phyloP scores from a whole-genome alignment of 2,113 vertebrate genomes.

The Clupea harengus region DNA sequence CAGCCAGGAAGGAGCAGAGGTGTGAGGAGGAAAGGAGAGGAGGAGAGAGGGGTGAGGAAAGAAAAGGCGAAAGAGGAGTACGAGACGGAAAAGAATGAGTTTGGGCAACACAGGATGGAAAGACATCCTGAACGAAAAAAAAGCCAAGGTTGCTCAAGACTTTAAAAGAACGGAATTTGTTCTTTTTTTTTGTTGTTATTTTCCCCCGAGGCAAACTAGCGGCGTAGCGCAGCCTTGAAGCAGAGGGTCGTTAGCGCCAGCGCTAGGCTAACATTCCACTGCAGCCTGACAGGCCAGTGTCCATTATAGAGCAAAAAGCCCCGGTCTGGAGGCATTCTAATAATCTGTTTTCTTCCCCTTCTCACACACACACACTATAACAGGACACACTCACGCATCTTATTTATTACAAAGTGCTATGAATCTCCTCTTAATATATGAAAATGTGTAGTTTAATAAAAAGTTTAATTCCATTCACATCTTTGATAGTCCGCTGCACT shows the following conservation, averaged over 20 bases:
- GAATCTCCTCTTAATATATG: not conserved
- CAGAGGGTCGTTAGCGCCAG: not conserved
- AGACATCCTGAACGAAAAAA: not conserved
- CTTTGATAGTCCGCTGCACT: not conserved
- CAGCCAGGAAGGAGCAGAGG: conserved; percentile 58
- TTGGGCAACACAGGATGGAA: not conserved
- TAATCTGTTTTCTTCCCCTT: not conserved
- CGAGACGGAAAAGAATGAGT: not conserved
- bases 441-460: too few species aligned
- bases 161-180: not conserved
- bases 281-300: not conserved
- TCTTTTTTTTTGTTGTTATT: not conserved
- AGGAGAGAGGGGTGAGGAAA: too few species aligned
- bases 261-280: not conserved
- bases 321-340: not conserved
- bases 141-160: not conserved
- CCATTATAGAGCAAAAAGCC: not conserved
- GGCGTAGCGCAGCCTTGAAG: not conserved
- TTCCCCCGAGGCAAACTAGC: not conserved
- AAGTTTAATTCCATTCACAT: not conserved
- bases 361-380: not conserved
- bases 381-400: not conserved
- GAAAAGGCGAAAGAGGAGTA: not conserved
- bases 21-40: not conserved
- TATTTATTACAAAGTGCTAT: not conserved